Evolutionary conservation across 2,113 vertebrate species (phyloP).

Genomic region (Corythoichthys intestinalis): DNA sequence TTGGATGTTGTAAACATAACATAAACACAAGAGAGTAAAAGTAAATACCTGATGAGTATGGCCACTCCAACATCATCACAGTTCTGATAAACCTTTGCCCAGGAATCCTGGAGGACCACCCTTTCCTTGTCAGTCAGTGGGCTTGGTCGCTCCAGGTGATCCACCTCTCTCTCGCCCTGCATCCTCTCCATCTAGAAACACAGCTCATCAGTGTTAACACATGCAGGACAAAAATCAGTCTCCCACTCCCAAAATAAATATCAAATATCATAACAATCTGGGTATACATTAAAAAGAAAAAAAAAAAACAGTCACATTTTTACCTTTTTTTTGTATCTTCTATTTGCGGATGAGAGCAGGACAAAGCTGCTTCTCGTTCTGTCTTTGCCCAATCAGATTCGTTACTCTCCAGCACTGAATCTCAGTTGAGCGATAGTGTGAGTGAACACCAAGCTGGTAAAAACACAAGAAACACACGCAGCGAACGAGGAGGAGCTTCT

Average conservation of each 20-base stretch:
- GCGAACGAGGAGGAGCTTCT: constrained; percentile 62
- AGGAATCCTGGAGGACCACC: constrained; percentile 65
- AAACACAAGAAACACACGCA: constrained; percentile 52
- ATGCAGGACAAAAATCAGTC: constrained; percentile 33
- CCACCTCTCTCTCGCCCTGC: constrained; percentile 50
- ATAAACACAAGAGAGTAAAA: constrained; percentile 5
- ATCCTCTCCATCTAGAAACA: constrained; percentile 65
- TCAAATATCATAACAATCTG: constrained; percentile 23
- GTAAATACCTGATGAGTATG: constrained; percentile 68
- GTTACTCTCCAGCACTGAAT: constrained; percentile 51
- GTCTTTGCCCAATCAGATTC: constrained; percentile 29
- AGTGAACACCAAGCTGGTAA: constrained; percentile 55
- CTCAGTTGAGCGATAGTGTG: constrained; percentile 51
- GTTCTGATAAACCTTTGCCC: constrained; percentile 67
- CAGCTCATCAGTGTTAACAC: constrained; percentile 47
- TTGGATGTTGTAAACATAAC: background rate
- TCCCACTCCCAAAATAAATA: constrained; percentile 27
- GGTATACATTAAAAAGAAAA: too few species aligned
- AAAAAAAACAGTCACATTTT: constrained; percentile 1
- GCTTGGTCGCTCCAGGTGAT: constrained; percentile 53
- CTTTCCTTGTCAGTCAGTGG: constrained; percentile 63
- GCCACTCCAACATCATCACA: constrained; percentile 68
- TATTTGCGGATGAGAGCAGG: constrained; percentile 1
- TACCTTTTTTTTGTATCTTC: constrained; percentile 27
- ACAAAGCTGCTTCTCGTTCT: constrained; percentile 10